These are phyloP conservation scores for Drosophila affinis DNA, from an alignment of 2,888 invertebrate species.

Conservation along the genomic window DNA sequence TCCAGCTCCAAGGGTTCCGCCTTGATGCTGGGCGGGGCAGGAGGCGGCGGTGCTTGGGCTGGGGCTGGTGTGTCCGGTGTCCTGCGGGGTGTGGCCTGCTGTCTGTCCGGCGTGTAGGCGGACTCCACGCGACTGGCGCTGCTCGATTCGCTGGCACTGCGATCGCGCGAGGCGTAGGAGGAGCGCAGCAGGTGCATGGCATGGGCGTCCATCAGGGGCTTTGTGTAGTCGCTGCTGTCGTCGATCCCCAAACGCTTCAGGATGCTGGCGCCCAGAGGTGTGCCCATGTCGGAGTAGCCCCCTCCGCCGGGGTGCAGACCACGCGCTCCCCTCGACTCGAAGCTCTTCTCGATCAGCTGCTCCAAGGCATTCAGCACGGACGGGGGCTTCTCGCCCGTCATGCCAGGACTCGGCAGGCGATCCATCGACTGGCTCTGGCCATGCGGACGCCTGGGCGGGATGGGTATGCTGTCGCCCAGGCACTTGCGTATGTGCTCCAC, in stretches of 20 bases:
- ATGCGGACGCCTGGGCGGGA: slow-evolving; percentile 83
- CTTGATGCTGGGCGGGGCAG: slow-evolving; percentile 69
- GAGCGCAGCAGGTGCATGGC: slow-evolving; percentile 92
- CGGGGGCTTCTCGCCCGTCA: slow-evolving; percentile 85
- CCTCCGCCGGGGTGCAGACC: slow-evolving; percentile 77
- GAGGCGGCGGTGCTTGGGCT: slow-evolving; percentile 82
- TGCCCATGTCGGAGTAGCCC: slow-evolving; percentile 84
- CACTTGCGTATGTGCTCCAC: slow-evolving; percentile 97
- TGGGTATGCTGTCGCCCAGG: slow-evolving; percentile 88
- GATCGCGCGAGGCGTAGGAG: slow-evolving; percentile 90
- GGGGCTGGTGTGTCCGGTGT: slow-evolving; percentile 57
- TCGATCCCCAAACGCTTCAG: slow-evolving; percentile 95
- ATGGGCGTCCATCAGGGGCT: slow-evolving; percentile 94
- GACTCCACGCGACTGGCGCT: slow-evolving; percentile 91
- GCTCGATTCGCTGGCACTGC: slow-evolving; percentile 95
- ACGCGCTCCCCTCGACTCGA: slow-evolving; percentile 92
- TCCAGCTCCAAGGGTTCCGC: slow-evolving; percentile 79
- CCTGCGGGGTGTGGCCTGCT: slow-evolving; percentile 59
- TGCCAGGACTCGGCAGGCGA: slow-evolving; percentile 85
- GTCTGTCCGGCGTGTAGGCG: slow-evolving; percentile 91
- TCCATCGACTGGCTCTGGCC: slow-evolving; percentile 86
- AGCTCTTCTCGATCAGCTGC: slow-evolving; percentile 98
- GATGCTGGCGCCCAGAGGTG: slow-evolving; percentile 95
- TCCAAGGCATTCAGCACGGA: slow-evolving; percentile 98
- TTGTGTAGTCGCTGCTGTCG: slow-evolving; percentile 96